A percentile compares a stretch with the other conserved stretches of the same genome.
phyloP scores from a whole-genome alignment of 1,140 invertebrate genomes.

The Atta colombica region DNA sequence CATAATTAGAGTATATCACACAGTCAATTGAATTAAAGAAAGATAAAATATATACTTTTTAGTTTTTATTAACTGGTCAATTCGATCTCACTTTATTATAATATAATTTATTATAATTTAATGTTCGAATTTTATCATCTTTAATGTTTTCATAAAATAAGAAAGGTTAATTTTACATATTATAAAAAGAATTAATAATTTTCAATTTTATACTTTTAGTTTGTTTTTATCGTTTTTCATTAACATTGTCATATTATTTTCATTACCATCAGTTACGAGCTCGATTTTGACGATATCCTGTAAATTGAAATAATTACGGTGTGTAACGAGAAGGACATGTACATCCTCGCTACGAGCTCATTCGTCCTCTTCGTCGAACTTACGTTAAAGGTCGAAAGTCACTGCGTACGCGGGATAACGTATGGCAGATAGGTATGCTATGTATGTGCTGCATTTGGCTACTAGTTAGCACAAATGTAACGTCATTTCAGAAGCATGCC shows the following conservation, averaged over 20 bases:
- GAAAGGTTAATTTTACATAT: neutral
- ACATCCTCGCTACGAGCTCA: slow-evolving; percentile 13
- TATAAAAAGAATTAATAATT: neutral
- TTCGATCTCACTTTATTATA: neutral
- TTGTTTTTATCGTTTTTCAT: neutral
- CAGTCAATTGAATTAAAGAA: neutral
- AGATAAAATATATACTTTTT: neutral
- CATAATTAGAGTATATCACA: neutral
- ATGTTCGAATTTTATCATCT: neutral
- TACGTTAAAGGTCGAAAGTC: slow-evolving; percentile 54
- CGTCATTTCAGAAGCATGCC: slow-evolving; percentile 55
- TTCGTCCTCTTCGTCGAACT: slow-evolving; percentile 50
- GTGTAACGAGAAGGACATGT: slow-evolving; percentile 29
- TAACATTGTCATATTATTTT: slow-evolving; percentile 16
- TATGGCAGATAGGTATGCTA: slow-evolving; percentile 28
- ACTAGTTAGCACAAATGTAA: slow-evolving; percentile 59
- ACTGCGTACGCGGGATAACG: slow-evolving; percentile 12
- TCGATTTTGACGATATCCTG: slow-evolving; percentile 9
- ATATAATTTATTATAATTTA: neutral
- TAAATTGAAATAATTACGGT: slow-evolving; percentile 34
- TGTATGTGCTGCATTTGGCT: slow-evolving; percentile 30
- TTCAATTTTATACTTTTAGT: neutral
- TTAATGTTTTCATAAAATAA: neutral
- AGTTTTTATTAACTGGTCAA: slow-evolving; percentile 3
- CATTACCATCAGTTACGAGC: neutral